These are phyloP conservation scores for Melanotaenia trifasciata DNA, from an alignment of 2,797 vertebrate genomes.

Conservation along the genomic window DNA sequence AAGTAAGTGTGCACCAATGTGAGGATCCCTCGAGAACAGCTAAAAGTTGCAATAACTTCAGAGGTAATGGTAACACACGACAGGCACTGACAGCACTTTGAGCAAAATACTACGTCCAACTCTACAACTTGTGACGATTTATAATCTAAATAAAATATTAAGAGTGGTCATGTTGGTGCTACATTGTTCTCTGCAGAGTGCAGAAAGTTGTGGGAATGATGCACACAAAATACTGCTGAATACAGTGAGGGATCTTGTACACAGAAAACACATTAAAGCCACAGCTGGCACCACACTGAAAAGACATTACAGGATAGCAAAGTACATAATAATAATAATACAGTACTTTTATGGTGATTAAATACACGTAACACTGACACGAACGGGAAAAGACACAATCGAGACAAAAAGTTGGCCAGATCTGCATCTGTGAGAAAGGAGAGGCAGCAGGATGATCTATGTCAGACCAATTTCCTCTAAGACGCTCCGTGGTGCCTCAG, in stretches of 20 bases:
- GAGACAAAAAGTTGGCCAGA: conserved; percentile 72
- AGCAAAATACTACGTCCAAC: conserved; percentile 28
- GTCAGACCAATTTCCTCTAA: conserved; percentile 99
- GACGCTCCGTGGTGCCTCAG: conserved; percentile 97
- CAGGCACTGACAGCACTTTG: conserved; percentile 23
- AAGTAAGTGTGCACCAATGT: neutral
- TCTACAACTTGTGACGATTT: conserved; percentile 13
- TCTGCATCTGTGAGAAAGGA: conserved; percentile 26
- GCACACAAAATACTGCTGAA: conserved; percentile 29
- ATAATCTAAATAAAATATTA: conserved; percentile 37
- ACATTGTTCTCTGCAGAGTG: conserved; percentile 68
- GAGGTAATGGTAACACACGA: conserved; percentile 5
- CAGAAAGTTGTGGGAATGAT: conserved; percentile 6
- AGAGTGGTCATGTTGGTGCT: conserved; percentile 56
- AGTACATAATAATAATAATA: conserved; percentile 51
- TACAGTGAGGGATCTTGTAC: conserved; percentile 45
- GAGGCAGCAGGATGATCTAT: conserved; percentile 81
- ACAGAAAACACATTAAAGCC: conserved; percentile 59
- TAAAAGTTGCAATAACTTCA: neutral
- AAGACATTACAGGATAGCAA: conserved; percentile 53
- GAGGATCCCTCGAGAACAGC: neutral
- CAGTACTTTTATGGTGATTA: conserved; percentile 54
- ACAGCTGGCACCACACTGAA: conserved; percentile 72
- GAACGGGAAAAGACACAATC: conserved; percentile 80
- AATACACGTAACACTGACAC: conserved; percentile 82